Conservation (phyloP, 2,797 vertebrate species). For the Glossophaga mutica region DNA sequence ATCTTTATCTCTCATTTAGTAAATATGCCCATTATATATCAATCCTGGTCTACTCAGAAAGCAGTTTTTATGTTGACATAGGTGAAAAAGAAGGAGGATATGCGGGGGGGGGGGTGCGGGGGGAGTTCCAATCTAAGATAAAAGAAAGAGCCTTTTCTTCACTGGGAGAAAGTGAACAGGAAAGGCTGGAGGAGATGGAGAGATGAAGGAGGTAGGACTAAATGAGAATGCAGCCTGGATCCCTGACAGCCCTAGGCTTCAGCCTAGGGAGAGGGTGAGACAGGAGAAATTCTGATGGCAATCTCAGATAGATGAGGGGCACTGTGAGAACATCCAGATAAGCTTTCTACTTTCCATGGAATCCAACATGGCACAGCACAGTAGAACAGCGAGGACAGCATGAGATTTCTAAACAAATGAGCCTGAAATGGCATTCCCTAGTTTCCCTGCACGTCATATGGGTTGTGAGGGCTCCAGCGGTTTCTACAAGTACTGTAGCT, state of each 20-base stretch:
- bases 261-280: not conserved
- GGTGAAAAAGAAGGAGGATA: not conserved
- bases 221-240: not conserved
- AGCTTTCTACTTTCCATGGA: not conserved
- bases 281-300: not conserved
- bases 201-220: not conserved
- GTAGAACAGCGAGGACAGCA: not conserved
- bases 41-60: not conserved
- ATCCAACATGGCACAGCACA: not conserved
- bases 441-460: no score
- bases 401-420: not conserved
- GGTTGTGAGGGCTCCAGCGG: not conserved
- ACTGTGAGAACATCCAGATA: not conserved
- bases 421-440: no score
- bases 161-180: not conserved
- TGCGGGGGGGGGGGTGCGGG: not conserved
- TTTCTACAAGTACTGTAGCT: not conserved
- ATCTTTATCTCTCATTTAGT: not conserved
- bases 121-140: not conserved
- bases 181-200: not conserved
- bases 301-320: not conserved
- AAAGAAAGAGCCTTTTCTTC: not conserved
- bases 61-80: not conserved
- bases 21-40: not conserved
- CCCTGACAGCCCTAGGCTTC: not conserved